These are phyloP conservation scores for Xestia rhomboidea DNA, from an alignment of 2,888 invertebrate species.

Conservation along the genomic window DNA sequence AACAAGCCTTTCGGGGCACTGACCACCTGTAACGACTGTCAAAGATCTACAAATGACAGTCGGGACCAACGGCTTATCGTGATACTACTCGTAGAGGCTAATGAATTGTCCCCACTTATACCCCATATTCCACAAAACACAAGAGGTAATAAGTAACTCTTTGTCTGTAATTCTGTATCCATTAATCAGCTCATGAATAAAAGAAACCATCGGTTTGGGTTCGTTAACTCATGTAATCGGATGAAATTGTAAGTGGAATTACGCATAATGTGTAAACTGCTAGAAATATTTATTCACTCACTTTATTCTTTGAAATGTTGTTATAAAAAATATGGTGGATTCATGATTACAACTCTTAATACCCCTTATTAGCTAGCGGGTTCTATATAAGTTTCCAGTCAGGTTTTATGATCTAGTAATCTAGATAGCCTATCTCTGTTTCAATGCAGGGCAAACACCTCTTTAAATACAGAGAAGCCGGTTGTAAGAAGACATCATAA, in stretches of 20 bases:
- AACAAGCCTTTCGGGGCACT: too few species aligned
- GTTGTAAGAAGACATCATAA: not conserved
- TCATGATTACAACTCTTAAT: not conserved
- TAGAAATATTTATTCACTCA: constrained; percentile 1
- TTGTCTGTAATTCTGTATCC: constrained; percentile 24
- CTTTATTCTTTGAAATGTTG: not conserved
- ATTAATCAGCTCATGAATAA: constrained; percentile 63
- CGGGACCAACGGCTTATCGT: too few species aligned
- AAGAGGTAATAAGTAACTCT: constrained; percentile 26
- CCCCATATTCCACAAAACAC: constrained; percentile 19
- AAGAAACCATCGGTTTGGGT: constrained; percentile 61
- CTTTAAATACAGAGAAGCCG: not conserved
- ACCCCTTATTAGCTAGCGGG: not conserved
- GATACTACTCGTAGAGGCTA: not conserved
- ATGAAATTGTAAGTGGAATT: constrained; percentile 60
- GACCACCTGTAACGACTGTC: too few species aligned
- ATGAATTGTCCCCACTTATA: not conserved
- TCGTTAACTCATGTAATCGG: constrained; percentile 63
- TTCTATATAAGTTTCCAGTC: not conserved
- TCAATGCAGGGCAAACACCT: not conserved
- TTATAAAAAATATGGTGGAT: not conserved
- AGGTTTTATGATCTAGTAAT: not conserved
- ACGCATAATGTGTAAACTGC: constrained; percentile 45
- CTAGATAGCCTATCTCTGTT: not conserved
- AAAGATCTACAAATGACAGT: too few species aligned